Conservation (phyloP, 92 coral and sea anemone genomes). For the Umimayanthus kanabou region DNA sequence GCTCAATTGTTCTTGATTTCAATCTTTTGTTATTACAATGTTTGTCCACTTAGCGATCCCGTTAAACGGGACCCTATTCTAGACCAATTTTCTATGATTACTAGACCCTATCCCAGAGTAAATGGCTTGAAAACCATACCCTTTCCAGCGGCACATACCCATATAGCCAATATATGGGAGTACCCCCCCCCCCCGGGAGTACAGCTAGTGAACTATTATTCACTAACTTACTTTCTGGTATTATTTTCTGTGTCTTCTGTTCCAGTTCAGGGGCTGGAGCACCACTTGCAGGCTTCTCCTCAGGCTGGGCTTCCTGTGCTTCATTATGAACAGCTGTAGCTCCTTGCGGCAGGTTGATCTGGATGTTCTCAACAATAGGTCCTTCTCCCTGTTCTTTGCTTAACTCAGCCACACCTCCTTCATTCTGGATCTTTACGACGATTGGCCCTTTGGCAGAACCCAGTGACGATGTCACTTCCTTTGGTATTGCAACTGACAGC, state of each 20-base stretch:
- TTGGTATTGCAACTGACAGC: constrained; percentile 81
- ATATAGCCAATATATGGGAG: too few species aligned
- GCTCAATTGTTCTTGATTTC: too few species aligned
- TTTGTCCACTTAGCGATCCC: too few species aligned
- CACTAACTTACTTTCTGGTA: constrained; percentile 27
- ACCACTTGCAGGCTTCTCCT: constrained; percentile 18
- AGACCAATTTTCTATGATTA: too few species aligned
- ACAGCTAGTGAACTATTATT: too few species aligned
- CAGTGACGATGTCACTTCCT: constrained; percentile 81
- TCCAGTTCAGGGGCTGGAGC: not conserved
- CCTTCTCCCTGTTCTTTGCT: constrained; percentile 66
- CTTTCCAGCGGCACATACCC: too few species aligned
- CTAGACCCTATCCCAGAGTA: too few species aligned
- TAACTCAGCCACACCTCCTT: constrained; percentile 75
- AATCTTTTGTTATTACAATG: too few species aligned
- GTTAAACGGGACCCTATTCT: too few species aligned
- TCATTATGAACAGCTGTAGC: constrained; percentile 49
- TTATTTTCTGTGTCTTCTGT: not conserved
- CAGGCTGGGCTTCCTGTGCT: constrained; percentile 28
- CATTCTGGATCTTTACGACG: constrained; percentile 81
- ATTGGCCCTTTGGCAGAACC: constrained; percentile 81
- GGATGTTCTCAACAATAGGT: constrained; percentile 77
- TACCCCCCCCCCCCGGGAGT: too few species aligned
- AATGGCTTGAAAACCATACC: too few species aligned
- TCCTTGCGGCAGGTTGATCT: constrained; percentile 62